A percentile compares a stretch with the other conserved stretches of the same genome.
phyloP scores from a whole-genome alignment of 2,797 vertebrate genomes.

The Pitangus sulphuratus region DNA sequence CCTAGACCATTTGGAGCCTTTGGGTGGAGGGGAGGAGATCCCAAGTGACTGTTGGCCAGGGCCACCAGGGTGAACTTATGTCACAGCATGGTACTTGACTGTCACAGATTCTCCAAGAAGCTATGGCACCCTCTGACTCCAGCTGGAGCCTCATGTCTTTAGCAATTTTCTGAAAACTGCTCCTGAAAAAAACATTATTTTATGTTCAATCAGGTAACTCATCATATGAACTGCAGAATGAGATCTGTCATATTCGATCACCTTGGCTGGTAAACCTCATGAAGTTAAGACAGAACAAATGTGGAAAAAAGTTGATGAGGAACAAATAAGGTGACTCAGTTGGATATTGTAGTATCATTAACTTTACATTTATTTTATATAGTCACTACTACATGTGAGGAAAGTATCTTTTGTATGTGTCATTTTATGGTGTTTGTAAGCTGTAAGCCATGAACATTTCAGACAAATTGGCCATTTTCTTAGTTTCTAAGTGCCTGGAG shows the following conservation, averaged over 20 bases:
- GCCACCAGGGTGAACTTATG: not conserved
- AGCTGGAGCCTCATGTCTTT: not conserved
- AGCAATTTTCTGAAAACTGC: not conserved
- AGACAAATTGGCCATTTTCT: not conserved
- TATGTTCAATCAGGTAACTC: not conserved
- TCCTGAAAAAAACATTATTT: not conserved
- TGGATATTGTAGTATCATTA: not conserved
- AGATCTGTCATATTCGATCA: not conserved
- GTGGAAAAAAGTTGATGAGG: not conserved
- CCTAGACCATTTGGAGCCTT: not conserved
- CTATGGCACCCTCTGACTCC: not conserved
- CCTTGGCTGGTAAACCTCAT: not conserved
- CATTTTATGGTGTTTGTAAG: not conserved
- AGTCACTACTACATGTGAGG: not conserved
- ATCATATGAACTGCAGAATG: not conserved
- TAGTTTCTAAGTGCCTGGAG: not conserved
- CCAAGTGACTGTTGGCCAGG: not conserved
- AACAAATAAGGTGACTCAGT: not conserved
- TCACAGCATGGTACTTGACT: not conserved
- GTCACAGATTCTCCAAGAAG: not conserved
- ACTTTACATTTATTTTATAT: not conserved
- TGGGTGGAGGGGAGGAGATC: not conserved
- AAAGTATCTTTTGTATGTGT: not conserved
- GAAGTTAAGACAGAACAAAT: not conserved
- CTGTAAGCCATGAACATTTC: not conserved